These are phyloP conservation scores for Brachypteracias leptosomus DNA, from an alignment of 2,113 vertebrate species.

Conservation along the genomic window DNA sequence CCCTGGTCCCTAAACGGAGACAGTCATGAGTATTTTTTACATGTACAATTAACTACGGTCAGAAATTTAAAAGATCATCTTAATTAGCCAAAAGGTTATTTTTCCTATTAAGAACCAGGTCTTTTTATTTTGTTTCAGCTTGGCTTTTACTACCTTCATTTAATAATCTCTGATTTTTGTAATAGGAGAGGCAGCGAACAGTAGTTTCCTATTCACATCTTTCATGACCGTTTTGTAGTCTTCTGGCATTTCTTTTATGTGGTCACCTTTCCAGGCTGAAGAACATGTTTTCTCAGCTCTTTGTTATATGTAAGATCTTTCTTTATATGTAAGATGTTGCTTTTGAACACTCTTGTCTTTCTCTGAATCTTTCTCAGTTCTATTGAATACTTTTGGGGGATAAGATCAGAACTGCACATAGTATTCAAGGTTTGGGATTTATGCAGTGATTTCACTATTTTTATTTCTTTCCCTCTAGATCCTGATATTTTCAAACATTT, in stretches of 20 bases:
- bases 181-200: not conserved
- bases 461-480: not conserved
- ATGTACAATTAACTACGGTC: not conserved
- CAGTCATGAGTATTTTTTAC: not conserved
- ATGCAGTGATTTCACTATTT: not conserved
- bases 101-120: not conserved
- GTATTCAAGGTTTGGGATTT: not conserved
- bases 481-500: not conserved
- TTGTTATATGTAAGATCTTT: not conserved
- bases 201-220: not conserved
- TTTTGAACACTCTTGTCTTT: not conserved
- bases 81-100: not conserved
- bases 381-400: not conserved
- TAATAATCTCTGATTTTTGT: not conserved
- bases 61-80: not conserved
- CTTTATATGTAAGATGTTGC: fast-evolving
- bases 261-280: not conserved
- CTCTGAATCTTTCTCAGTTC: not conserved
- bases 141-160: not conserved
- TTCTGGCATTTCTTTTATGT: not conserved
- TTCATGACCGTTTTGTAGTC: not conserved
- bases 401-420: not conserved
- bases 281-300: not conserved
- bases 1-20: no score
- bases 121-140: not conserved